Evolutionary conservation across 2,113 vertebrate genomes (phyloP).

Genomic region (Crotalus helleri): DNA sequence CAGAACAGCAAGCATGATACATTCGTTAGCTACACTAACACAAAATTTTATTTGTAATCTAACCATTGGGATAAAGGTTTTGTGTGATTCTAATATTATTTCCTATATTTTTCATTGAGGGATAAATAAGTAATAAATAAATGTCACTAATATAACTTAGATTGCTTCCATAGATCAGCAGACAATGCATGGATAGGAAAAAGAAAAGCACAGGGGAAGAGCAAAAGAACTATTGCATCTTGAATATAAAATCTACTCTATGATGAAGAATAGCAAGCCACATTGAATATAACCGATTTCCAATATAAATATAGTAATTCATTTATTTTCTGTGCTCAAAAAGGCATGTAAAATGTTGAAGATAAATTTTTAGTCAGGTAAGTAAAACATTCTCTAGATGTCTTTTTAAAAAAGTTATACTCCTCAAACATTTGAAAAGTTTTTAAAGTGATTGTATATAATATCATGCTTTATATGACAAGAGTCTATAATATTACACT

Average conservation of each 20-base stretch:
- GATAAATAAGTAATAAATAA: not conserved
- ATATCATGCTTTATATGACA: conserved; percentile 35
- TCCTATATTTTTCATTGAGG: not conserved
- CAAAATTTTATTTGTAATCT: not conserved
- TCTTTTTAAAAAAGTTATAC: not conserved
- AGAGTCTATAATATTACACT: conserved; percentile 32
- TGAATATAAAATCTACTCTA: not conserved
- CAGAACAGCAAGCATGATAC: too few species aligned
- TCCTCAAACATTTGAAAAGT: conserved; percentile 38
- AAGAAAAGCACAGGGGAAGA: not conserved
- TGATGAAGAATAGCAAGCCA: conserved; percentile 10
- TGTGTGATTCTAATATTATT: not conserved
- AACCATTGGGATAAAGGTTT: not conserved
- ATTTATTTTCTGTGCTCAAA: not conserved
- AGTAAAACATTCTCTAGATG: conserved; percentile 8
- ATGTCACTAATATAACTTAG: not conserved
- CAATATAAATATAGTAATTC: conserved; percentile 8
- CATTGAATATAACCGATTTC: not conserved
- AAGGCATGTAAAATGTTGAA: not conserved
- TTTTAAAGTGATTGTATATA: conserved; percentile 38
- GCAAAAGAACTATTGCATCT: conserved; percentile 1
- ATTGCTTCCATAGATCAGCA: not conserved
- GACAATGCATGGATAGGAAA: not conserved
- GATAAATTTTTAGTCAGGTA: conserved; percentile 7
- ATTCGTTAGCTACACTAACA: too few species aligned